A percentile compares a stretch with the other conserved stretches of the same genome.
phyloP scores from a whole-genome alignment of 2,888 invertebrate genomes.

The Drosophila anceps region DNA sequence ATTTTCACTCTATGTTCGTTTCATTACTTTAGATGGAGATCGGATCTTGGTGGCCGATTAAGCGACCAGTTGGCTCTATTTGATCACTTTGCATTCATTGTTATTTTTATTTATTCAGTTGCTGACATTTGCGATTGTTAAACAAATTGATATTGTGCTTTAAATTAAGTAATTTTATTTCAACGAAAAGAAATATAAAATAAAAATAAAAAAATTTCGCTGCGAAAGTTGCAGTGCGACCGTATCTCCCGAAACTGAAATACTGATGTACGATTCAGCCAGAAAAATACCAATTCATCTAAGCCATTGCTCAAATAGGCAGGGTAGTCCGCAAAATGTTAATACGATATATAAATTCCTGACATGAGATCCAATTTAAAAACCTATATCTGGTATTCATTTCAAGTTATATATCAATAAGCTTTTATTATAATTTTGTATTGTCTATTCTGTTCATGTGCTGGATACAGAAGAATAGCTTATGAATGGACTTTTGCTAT shows the following conservation, averaged over 20 bases:
- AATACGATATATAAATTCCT: neutral
- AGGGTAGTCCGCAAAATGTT: slow-evolving; percentile 1
- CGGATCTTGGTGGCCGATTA: slow-evolving; percentile 51
- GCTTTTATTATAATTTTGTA: neutral
- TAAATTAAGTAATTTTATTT: slow-evolving; percentile 34
- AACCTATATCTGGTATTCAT: neutral
- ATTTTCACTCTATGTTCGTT: slow-evolving; percentile 60
- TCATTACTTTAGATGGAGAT: slow-evolving; percentile 60
- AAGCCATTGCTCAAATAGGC: neutral
- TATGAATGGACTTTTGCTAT: neutral
- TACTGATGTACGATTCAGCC: slow-evolving; percentile 23
- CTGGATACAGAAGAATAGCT: neutral
- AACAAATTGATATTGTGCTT: slow-evolving; percentile 16
- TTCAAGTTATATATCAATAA: no score
- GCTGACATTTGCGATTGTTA: slow-evolving; percentile 21
- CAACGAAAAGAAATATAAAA: slow-evolving; percentile 53
- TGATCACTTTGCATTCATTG: slow-evolving; percentile 12
- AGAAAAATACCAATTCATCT: slow-evolving; percentile 27
- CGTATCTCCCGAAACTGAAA: slow-evolving; percentile 38
- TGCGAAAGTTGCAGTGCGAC: slow-evolving; percentile 55
- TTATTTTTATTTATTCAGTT: slow-evolving; percentile 19
- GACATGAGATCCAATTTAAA: neutral
- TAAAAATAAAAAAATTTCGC: slow-evolving; percentile 60
- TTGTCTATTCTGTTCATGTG: neutral
- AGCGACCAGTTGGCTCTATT: slow-evolving; percentile 19